These are phyloP conservation scores for Nanorana parkeri DNA, from an alignment of 2,113 vertebrate species.

Conservation along the genomic window DNA sequence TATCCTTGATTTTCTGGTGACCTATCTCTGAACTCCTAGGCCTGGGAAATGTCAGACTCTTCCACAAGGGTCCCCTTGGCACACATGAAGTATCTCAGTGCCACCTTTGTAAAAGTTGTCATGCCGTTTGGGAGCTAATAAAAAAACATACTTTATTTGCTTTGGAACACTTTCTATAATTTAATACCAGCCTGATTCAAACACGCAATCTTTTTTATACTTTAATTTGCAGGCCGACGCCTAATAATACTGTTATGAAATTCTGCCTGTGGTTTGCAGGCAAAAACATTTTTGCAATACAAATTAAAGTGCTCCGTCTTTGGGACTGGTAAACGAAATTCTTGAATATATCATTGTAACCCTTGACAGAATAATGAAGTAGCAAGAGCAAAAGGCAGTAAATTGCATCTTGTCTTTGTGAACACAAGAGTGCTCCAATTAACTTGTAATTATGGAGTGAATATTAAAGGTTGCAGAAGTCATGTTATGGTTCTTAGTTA, in stretches of 20 bases:
- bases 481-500: constrained; percentile 29
- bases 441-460: constrained; percentile 53
- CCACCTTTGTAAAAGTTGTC: constrained; percentile 18
- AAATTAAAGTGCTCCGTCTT: constrained; percentile 48
- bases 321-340: not conserved
- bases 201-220: not conserved
- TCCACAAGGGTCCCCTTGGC: not conserved
- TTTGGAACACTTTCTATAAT: not conserved
- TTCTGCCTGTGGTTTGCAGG: not conserved
- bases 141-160: not conserved
- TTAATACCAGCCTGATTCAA: not conserved
- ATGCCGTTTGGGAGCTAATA: not conserved
- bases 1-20: not conserved
- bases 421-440: constrained; percentile 20
- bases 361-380: constrained; percentile 18
- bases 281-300: constrained; percentile 15
- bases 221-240: not conserved
- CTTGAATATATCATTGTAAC: constrained; percentile 31
- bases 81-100: constrained; percentile 9
- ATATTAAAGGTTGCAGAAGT: constrained; percentile 19
- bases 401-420: constrained; percentile 37
- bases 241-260: not conserved
- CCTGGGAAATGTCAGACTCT: not conserved
- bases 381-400: not conserved
- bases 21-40: constrained; percentile 10